Evolutionary conservation across 2,888 invertebrate genomes (phyloP).

Genomic region (Aphrophora alni): DNA sequence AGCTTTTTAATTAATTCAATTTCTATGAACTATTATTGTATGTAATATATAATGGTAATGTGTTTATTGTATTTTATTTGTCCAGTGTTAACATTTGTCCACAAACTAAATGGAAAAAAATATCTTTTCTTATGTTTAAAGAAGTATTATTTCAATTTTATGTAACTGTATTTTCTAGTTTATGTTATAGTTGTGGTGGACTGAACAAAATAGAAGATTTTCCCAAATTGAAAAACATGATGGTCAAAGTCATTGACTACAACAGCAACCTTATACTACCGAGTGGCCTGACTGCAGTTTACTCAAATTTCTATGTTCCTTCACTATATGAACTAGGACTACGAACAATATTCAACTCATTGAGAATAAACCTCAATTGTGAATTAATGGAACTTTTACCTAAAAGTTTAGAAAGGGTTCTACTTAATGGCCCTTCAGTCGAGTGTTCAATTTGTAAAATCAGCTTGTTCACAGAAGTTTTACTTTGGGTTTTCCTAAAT

Average conservation of each 20-base stretch:
- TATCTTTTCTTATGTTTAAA: too few relatives aligned
- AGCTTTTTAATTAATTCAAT: too few relatives aligned
- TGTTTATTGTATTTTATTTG: too few relatives aligned
- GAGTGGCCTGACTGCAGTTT: conserved; percentile 6
- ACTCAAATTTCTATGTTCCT: conserved; percentile 11
- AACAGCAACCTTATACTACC: conserved; percentile 18
- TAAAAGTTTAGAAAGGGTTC: background rate
- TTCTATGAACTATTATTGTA: too few relatives aligned
- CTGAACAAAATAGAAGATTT: conserved; percentile 21
- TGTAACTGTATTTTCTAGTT: too few relatives aligned
- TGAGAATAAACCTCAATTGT: background rate
- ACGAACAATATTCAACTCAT: background rate
- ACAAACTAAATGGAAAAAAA: too few relatives aligned
- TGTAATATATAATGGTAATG: too few relatives aligned
- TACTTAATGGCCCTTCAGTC: background rate
- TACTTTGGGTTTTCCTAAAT: background rate
- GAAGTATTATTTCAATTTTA: too few relatives aligned
- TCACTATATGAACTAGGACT: conserved; percentile 27
- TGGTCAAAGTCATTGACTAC: background rate
- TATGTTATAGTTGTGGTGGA: conserved; percentile 20
- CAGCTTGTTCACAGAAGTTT: background rate
- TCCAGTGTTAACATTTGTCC: too few relatives aligned
- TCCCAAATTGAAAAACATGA: conserved; percentile 16
- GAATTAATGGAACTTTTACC: background rate
- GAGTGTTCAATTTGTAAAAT: background rate